These are phyloP conservation scores for Bryconaethiops microstoma DNA, from an alignment of 2,797 vertebrate species.

Conservation along the genomic window DNA sequence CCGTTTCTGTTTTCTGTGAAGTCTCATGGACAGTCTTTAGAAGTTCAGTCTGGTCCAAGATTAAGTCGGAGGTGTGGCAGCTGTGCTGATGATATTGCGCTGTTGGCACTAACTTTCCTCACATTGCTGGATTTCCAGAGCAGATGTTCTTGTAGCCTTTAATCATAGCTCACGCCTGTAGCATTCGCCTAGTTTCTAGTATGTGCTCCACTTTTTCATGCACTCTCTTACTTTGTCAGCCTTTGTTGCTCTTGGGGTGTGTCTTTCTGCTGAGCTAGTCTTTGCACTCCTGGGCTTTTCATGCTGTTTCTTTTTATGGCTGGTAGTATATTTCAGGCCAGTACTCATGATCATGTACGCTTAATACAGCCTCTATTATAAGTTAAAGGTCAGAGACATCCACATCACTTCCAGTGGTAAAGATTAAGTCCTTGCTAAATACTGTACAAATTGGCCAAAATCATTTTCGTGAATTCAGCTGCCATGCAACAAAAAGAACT, in stretches of 20 bases:
- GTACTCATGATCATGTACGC: not conserved
- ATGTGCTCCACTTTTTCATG: constrained; percentile 34
- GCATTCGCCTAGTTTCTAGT: constrained; percentile 27
- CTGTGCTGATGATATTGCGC: not conserved
- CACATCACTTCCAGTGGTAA: not conserved
- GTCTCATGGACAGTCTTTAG: not conserved
- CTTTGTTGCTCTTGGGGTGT: constrained; percentile 30
- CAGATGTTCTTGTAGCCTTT: constrained; percentile 21
- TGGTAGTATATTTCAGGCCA: constrained; percentile 11
- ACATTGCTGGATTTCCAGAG: constrained; percentile 1
- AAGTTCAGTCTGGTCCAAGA: not conserved
- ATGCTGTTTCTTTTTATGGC: constrained; percentile 31
- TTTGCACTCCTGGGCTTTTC: constrained; percentile 31
- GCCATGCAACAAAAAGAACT: not conserved
- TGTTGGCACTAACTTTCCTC: constrained; percentile 10
- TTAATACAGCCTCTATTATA: not conserved
- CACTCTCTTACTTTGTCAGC: constrained; percentile 14
- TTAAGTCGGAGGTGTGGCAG: not conserved
- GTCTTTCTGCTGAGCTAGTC: constrained; percentile 52
- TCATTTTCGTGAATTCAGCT: not conserved
- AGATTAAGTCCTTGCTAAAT: not conserved
- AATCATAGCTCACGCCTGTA: not conserved
- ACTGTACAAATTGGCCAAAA: not conserved
- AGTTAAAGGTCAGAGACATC: not conserved
- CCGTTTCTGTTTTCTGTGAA: not conserved